Evolutionary conservation across 2,888 invertebrate species (phyloP).

Genomic region (Eledona agricola): DNA sequence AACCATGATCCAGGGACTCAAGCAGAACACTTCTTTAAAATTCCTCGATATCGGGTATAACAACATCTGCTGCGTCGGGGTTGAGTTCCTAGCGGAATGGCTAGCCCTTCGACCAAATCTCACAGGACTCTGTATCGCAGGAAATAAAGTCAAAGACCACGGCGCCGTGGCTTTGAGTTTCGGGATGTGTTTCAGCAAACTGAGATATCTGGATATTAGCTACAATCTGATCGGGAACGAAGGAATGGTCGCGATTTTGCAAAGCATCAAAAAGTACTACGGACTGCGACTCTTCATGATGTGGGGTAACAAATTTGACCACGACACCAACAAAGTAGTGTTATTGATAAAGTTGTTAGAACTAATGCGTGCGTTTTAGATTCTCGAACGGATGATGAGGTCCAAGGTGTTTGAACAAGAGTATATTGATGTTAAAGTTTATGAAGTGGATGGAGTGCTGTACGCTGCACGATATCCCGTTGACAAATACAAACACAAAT

Average conservation of each 20-base stretch:
- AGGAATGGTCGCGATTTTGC: constrained; percentile 66
- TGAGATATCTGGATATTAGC: constrained; percentile 68
- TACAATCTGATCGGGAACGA: constrained; percentile 66
- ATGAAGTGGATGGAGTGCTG: constrained; percentile 57
- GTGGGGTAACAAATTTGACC: constrained; percentile 62
- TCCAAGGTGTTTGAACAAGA: constrained; percentile 60
- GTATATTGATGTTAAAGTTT: constrained; percentile 62
- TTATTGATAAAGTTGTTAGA: not conserved
- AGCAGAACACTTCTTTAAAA: constrained; percentile 64
- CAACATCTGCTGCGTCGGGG: constrained; percentile 69
- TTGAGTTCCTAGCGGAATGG: constrained; percentile 66
- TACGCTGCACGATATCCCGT: constrained; percentile 61
- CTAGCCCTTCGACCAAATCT: constrained; percentile 64
- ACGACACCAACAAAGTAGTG: constrained; percentile 53
- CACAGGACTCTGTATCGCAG: constrained; percentile 65
- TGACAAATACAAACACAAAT: constrained; percentile 65
- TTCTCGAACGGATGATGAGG: constrained; percentile 59
- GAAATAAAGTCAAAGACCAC: constrained; percentile 66
- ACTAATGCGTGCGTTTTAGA: constrained; percentile 49
- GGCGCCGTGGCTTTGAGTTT: constrained; percentile 67
- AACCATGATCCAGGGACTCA: constrained; percentile 65
- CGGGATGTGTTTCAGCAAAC: constrained; percentile 67
- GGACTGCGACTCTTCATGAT: constrained; percentile 58
- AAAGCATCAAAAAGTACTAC: constrained; percentile 67
- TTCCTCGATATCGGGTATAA: constrained; percentile 70